Base-by-base conservation (phyloP, 30 jellyfish, hydroid and myxozoan species). In the Hydractinia echinata region DNA sequence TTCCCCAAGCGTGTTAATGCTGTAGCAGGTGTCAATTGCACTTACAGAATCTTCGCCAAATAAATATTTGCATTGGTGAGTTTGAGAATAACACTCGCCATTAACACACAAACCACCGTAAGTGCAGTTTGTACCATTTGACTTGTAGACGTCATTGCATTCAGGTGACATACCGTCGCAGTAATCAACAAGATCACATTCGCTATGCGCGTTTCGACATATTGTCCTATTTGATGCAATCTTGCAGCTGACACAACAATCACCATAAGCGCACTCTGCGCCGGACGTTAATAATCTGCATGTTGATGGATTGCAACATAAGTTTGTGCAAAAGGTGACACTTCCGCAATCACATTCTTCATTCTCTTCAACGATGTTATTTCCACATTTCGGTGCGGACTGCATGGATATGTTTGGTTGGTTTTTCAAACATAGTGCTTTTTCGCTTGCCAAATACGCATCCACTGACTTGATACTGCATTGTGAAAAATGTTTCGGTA, bases 301-400 rank as follows among this genome's bases (percentile, higher is more conserved):
- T 8, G 44, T 71, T 39, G 55, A 6, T n/a, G 55, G 52, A 19
- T 71, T 52, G 52, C 81, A 71, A 71, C 81, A 71, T 19, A 7
- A 14, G n/a, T 71, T 52, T 20, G 81, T n/a, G n/a, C 55, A 71
- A 50, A 71, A 71, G 50, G 44, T 8, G 55, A 58, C 60, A 15
- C n/a, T 50, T 7, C 81, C 81, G 66, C 81, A 71, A 50, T 71
- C 81, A 50, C 81, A 71, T 19, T 71, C 81, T 71, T 71, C 81
- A 15, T 58, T 58, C 39, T 39, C 18, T 9, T 71, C 81, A 7
- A 71, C 55, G 10, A 5, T 30, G 66, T 71, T 71, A 58, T 71
- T 71, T 0, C 81, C 81, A 19, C 81, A 71, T 19, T 30, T 67
- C 21, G 78, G 21, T 13, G 14, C 78, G 19, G 20, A 1, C 20